phyloP scores from a whole-genome alignment of 2,888 invertebrate species.

The Trichacis sp. region DNA sequence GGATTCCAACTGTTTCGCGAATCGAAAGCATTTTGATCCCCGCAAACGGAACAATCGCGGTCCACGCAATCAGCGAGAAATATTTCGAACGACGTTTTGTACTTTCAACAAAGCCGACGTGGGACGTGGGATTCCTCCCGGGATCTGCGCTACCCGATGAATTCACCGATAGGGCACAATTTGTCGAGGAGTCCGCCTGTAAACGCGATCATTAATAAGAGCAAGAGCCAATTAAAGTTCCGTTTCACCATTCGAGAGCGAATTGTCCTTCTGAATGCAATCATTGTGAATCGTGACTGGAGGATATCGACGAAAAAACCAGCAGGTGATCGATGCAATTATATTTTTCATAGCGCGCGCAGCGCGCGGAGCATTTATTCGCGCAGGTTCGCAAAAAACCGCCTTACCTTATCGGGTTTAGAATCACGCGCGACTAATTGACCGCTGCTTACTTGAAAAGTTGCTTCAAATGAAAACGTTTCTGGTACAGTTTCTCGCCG shows the following conservation, averaged over 20 bases:
- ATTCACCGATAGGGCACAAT: too few relatives aligned
- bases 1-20: background rate
- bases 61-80: too few relatives aligned
- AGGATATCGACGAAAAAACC: conserved; percentile 50
- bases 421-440: background rate
- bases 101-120: background rate
- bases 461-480: background rate
- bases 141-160: too few relatives aligned
- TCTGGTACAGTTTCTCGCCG: background rate
- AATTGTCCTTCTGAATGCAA: conserved; percentile 45
- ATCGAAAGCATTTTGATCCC: too few relatives aligned
- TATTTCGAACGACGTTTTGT: background rate
- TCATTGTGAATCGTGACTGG: conserved; percentile 58
- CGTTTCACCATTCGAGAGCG: conserved; percentile 41
- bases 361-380: conserved; percentile 18
- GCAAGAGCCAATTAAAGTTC: conserved; percentile 55
- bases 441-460: too few relatives aligned
- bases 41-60: too few relatives aligned
- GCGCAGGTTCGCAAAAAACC: background rate
- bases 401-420: background rate
- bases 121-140: background rate
- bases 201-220: conserved; percentile 54
- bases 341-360: conserved; percentile 44
- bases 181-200: conserved; percentile 46
- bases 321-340: conserved; percentile 60